A percentile compares a stretch with the other conserved stretches of the same genome.
These are phyloP conservation scores for Pionites leucogaster DNA, from an alignment of 2,113 vertebrate genomes.

Conservation along the genomic window DNA sequence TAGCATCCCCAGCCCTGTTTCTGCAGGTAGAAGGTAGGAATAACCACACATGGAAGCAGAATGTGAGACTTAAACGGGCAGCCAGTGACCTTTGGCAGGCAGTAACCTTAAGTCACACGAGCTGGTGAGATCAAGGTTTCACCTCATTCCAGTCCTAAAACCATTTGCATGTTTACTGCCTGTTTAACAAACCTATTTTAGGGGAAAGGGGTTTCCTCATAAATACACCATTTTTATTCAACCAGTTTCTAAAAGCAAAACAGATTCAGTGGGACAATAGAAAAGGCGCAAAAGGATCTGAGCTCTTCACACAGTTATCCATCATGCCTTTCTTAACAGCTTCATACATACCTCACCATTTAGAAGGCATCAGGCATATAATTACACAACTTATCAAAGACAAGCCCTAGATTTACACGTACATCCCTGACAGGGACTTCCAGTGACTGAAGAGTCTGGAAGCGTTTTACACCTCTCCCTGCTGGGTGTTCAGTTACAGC, in stretches of 20 bases:
- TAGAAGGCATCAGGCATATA: neutral
- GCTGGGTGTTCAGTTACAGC: neutral
- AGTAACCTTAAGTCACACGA: neutral
- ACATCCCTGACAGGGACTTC: neutral
- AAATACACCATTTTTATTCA: neutral
- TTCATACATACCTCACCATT: neutral
- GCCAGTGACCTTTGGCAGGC: neutral
- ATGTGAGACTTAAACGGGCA: neutral
- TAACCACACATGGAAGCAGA: neutral
- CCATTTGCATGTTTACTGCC: neutral
- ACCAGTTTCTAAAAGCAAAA: neutral
- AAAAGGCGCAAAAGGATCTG: neutral
- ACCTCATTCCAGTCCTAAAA: neutral
- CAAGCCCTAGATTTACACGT: neutral
- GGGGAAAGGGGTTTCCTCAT: neutral
- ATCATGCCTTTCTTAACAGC: neutral
- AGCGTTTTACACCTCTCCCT: neutral
- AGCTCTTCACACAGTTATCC: neutral
- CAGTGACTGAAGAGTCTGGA: neutral
- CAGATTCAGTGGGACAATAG: neutral
- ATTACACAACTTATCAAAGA: neutral
- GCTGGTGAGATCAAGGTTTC: neutral
- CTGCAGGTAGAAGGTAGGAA: neutral
- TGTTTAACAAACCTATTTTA: neutral
- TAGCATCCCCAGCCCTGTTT: neutral